Evolutionary conservation across 2,113 vertebrate genomes (phyloP), one percentile per base, ranked within the genome.

Genomic region (Aythya baeri): DNA sequence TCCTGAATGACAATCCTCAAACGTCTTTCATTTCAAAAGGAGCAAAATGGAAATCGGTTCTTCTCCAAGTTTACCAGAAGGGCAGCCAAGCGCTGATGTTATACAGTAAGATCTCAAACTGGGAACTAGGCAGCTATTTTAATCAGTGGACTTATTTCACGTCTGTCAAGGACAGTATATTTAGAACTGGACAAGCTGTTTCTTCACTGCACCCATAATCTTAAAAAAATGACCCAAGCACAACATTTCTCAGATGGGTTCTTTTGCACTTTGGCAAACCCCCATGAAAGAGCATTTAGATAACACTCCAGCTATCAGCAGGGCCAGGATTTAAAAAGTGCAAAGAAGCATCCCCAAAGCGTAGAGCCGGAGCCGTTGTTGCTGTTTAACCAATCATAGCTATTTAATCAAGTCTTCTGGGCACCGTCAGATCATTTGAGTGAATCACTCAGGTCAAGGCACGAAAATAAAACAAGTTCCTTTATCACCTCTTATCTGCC

Each of bases 81-180:
- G 98, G 97, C 98, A 99, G 99, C 98, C 99, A 99, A 98, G 96
- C 92, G 59, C 93, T 98, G 98, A 98, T 97, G 97, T 98, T 97
- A 97, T 98, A 97, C 97, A 98, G 97, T 94, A 97, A 96, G 93
- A 97, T 96, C 95, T 92, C 95, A 92, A 88, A 96, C 91, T 84
- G 66, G 76, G 75, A 94, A 86, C 86, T 72, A 84, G 86, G 80
- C 73, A 89, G 75, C 92, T 96, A 89, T 71, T 96, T 97, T 96
- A 96, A 97, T 96, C 93, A 74, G 67, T 73, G 62, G 55, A 85
- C 86, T 95, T 96, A 94, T 96, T 96, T 94, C 92, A 93, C 0
- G 3, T 86, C 93, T 95, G 82, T 91, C 91, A 91, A 76, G 87
- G 83, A 75, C 88, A 81, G 86, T 96, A 94, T 83, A 96, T 97